Conservation (phyloP, 2,113 vertebrate species). For the Notothenia rossii region DNA sequence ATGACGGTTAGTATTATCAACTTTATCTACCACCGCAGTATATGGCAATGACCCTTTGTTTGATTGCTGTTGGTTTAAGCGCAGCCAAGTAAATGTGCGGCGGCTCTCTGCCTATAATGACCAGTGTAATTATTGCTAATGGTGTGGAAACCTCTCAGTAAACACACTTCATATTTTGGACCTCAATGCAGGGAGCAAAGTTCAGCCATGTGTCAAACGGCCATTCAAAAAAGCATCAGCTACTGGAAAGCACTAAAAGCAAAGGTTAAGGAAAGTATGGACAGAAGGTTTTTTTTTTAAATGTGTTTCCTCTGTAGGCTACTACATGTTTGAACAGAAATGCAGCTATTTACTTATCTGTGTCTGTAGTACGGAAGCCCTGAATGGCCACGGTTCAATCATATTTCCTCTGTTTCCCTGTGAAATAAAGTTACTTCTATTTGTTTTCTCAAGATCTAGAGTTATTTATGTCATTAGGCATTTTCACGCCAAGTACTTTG, state of each 20-base stretch:
- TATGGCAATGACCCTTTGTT: slow-evolving; percentile 19
- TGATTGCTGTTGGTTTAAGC: slow-evolving; percentile 51
- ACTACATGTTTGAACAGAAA: neutral
- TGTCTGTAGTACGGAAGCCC: no score
- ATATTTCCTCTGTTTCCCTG: no score
- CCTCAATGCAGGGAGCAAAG: slow-evolving; percentile 43
- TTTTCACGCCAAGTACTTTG: no score
- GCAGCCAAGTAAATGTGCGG: slow-evolving; percentile 48
- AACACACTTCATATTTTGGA: slow-evolving; percentile 52
- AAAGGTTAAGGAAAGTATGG: neutral
- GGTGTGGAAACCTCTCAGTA: slow-evolving; percentile 60
- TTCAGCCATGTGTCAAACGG: slow-evolving; percentile 47
- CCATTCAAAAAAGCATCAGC: slow-evolving; percentile 34
- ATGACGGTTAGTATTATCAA: neutral
- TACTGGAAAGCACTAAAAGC: slow-evolving; percentile 30
- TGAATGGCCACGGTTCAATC: no score
- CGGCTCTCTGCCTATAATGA: slow-evolving; percentile 44
- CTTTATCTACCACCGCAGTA: neutral
- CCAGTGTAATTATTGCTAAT: slow-evolving; percentile 65
- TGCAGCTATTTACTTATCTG: no score
- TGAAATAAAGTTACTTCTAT: no score
- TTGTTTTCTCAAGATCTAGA: no score
- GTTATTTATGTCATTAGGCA: no score
- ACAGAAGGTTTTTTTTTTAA: neutral
- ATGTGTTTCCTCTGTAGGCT: neutral